These are phyloP conservation scores for Eumerus sabulonum DNA, from an alignment of 2,888 invertebrate genomes.

Conservation along the genomic window DNA sequence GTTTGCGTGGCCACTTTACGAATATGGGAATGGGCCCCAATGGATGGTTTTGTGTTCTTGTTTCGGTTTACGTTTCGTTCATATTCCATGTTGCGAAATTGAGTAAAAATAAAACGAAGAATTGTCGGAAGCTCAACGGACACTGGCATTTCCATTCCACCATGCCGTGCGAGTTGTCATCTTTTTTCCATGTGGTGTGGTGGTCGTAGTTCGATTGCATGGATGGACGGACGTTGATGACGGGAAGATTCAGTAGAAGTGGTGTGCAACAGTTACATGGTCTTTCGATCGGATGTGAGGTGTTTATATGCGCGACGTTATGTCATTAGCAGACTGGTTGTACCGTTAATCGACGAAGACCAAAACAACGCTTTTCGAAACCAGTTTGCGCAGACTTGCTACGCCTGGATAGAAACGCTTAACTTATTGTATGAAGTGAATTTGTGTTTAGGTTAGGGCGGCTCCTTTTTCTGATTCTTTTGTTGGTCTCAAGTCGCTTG, in stretches of 20 bases:
- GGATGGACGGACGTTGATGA: neutral
- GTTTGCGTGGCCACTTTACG: slow-evolving; percentile 1
- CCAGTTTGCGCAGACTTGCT: slow-evolving; percentile 22
- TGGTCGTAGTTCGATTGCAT: neutral
- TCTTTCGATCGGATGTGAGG: slow-evolving; percentile 40
- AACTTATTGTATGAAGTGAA: slow-evolving; percentile 11
- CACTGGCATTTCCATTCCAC: neutral
- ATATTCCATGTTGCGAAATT: slow-evolving; percentile 11
- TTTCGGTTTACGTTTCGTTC: slow-evolving; percentile 29
- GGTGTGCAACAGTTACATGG: slow-evolving; percentile 63
- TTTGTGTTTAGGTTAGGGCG: neutral
- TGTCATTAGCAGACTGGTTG: slow-evolving; percentile 46
- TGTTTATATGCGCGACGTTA: slow-evolving; percentile 60
- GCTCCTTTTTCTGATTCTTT: slow-evolving; percentile 12
- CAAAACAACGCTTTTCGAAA: slow-evolving; percentile 23
- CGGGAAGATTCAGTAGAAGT: slow-evolving; percentile 14
- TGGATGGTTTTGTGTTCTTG: slow-evolving; percentile 11
- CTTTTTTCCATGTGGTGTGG: no score
- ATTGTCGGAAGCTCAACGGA: slow-evolving; percentile 18
- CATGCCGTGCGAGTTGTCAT: slow-evolving; percentile 4
- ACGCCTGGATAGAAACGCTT: neutral
- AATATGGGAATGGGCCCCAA: slow-evolving; percentile 11
- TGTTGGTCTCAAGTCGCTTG: neutral
- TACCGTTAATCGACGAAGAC: slow-evolving; percentile 54
- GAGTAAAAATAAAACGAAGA: no score